A percentile compares a stretch with the other conserved stretches of the same genome.
Evolutionary conservation across 2,888 invertebrate genomes (phyloP).

Genomic region (Amphipyra berbera): DNA sequence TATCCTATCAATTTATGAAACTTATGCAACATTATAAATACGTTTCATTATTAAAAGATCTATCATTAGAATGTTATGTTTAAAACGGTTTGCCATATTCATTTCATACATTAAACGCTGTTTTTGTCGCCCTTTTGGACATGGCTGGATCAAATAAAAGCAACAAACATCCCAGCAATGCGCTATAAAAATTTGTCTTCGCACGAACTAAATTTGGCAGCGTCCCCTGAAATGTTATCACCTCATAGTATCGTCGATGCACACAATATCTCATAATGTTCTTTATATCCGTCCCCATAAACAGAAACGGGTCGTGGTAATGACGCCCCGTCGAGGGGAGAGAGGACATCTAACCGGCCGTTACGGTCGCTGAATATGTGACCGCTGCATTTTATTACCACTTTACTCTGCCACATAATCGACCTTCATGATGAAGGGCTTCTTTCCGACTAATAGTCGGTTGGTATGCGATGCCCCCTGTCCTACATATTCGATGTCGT

Average conservation of each 20-base stretch:
- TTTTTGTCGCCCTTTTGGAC: conserved; percentile 35
- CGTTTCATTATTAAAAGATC: too few relatives aligned
- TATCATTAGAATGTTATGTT: neutral
- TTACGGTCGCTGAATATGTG: conserved; percentile 88
- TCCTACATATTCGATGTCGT: conserved; percentile 44
- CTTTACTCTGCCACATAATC: conserved; percentile 89
- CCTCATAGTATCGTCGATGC: conserved; percentile 84
- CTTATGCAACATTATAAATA: neutral
- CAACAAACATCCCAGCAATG: conserved; percentile 56
- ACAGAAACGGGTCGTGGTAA: conserved; percentile 88
- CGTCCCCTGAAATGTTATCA: conserved; percentile 82
- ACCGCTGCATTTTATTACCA: conserved; percentile 90
- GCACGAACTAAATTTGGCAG: conserved; percentile 76
- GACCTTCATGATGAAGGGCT: conserved; percentile 88
- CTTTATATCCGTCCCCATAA: conserved; percentile 88
- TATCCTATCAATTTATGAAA: conserved; percentile 1
- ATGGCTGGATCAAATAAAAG: conserved; percentile 46
- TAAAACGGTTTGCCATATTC: neutral
- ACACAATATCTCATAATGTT: conserved; percentile 88
- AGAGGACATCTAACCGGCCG: conserved; percentile 85
- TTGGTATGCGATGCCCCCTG: conserved; percentile 69
- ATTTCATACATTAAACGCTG: conserved; percentile 10
- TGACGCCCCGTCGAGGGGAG: conserved; percentile 84
- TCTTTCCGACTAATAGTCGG: conserved; percentile 81
- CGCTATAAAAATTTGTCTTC: conserved; percentile 79